These are phyloP conservation scores for Drosophila micromelanica DNA, from an alignment of 1,140 invertebrate species.

Conservation along the genomic window DNA sequence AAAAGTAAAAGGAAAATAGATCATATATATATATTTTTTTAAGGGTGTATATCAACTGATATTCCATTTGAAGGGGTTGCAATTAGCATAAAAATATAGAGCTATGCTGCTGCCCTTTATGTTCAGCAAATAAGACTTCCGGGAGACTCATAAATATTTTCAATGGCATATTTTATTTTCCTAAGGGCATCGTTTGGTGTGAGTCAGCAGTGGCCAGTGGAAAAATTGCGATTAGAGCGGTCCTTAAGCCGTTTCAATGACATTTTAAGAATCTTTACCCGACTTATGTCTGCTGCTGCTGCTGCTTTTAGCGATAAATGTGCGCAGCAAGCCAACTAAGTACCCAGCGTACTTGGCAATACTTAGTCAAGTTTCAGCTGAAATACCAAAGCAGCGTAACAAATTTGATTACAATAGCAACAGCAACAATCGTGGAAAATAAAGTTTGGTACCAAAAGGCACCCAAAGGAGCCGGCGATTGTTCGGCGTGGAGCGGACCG, in stretches of 20 bases:
- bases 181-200: constrained; percentile 33
- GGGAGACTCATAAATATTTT: constrained; percentile 58
- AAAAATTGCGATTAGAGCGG: constrained; percentile 1
- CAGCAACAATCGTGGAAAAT: constrained; percentile 13
- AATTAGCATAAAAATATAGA: constrained; percentile 80
- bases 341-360: constrained; percentile 7
- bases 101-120: constrained; percentile 22
- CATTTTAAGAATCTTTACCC: constrained; percentile 8
- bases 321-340: constrained; percentile 57
- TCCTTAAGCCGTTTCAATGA: constrained; percentile 49
- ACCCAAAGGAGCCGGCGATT: constrained; percentile 57
- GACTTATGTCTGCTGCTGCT: constrained; percentile 18
- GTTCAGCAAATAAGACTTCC: constrained; percentile 42
- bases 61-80: constrained; percentile 70
- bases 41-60: neutral
- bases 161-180: constrained; percentile 12
- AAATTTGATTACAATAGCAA: constrained; percentile 75
- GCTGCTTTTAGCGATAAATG: constrained; percentile 61
- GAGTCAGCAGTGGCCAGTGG: neutral
- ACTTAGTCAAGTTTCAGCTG: constrained; percentile 18
- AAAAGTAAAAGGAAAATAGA: neutral
- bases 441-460: constrained; percentile 29
- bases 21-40: too few species aligned
- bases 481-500: constrained; percentile 5
- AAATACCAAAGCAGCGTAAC: constrained; percentile 62